Evolutionary conservation across 2,113 vertebrate genomes (phyloP), one percentile per base, ranked within the genome.

Genomic region (Rhea pennata): DNA sequence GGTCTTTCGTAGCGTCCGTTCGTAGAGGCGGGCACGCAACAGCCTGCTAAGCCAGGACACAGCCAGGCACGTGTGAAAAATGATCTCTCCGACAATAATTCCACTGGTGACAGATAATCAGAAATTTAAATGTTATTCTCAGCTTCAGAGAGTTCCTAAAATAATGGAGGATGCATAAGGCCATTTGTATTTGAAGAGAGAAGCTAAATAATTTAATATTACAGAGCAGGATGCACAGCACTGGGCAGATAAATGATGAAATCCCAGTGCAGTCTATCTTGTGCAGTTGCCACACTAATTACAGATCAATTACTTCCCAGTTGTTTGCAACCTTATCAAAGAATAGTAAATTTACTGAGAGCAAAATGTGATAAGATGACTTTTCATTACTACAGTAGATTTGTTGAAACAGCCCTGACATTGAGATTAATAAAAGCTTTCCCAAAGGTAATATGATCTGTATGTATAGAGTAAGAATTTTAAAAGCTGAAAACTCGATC

Each of bases 221-320:
- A 69, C 22, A 7, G 83, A 94, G 86, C 80, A 91, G 79, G 95
- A 97, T 91, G 96, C 81, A 29, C 58, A 97, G 95, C 65, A 93
- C 87, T 84, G 87, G 94, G 92, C 94, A 98, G 96, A 98, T 97
- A 97, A 98, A 97, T 96, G 62, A 97, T 95, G 95, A 96, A 97
- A 95, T 97, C 96, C 69, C 96, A 85, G 61, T 50, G 27, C 89
- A 94, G 90, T 72, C 94, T 96, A 71, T 97, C 96, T 97, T 95
- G 86, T 89, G 96, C 94, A 90, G 94, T 98, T 97, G 97, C 96
- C 96, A 96, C 95, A 94, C 98, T 98, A 98, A 98, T 98, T 98
- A 98, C 96, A 98, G 97, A 98, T 98, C 98, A 98, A 98, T 98
- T 98, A 98, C 98, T 97, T 98, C 91, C 95, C 96, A 95, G 97